Evolutionary conservation across 2,113 vertebrate genomes (phyloP).

Genomic region (Burhinus oedicnemus): DNA sequence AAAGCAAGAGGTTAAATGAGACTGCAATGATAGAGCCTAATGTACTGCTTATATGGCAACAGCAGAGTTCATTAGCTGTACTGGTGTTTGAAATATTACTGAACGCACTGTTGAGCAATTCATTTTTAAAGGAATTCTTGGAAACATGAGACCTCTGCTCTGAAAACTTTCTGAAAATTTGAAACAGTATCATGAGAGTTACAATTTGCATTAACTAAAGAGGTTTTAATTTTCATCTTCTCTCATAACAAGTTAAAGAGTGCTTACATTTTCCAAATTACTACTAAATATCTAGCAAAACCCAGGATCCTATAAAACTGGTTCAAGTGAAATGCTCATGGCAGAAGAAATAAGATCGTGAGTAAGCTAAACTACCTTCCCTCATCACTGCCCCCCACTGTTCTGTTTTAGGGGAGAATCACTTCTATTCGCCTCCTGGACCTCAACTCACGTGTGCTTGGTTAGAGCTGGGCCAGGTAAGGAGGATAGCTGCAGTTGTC

Average conservation of each 20-base stretch:
- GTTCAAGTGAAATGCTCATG: not conserved
- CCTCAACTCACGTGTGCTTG: fast-evolving
- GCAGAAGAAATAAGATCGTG: not conserved
- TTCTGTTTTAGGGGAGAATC: not conserved
- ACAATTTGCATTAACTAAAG: not conserved
- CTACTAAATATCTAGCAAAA: not conserved
- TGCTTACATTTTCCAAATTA: not conserved
- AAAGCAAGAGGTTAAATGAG: slow-evolving; percentile 3
- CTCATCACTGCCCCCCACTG: not conserved
- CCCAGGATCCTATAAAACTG: not conserved
- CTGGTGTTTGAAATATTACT: not conserved
- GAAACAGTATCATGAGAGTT: not conserved
- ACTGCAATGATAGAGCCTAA: not conserved
- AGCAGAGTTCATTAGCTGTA: not conserved
- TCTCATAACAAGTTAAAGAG: not conserved
- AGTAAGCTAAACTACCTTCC: not conserved
- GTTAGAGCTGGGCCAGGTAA: not conserved
- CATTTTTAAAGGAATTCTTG: not conserved
- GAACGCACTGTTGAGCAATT: not conserved
- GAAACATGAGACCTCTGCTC: not conserved
- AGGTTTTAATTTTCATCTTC: not conserved
- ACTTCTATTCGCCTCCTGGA: not conserved
- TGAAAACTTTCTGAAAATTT: not conserved
- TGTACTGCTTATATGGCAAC: not conserved
- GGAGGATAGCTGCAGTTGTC: not conserved